A percentile compares a stretch with the other conserved stretches of the same genome.
Conservation (phyloP, 1,140 invertebrate species). For the Caenorhabditis latens region DNA sequence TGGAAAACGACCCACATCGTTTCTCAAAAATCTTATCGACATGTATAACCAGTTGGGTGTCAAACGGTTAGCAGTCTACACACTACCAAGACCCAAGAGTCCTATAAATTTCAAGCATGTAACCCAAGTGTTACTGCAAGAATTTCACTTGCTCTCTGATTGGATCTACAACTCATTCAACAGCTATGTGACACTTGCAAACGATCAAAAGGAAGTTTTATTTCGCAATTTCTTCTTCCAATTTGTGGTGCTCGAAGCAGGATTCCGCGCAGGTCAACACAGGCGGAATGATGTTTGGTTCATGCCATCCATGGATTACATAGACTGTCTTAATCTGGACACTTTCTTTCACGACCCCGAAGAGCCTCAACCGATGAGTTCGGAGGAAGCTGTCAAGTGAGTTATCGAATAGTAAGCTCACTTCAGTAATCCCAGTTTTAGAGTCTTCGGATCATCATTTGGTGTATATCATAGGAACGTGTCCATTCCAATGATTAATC, state of each 20-base stretch:
- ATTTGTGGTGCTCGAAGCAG: background rate
- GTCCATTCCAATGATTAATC: slow-evolving; percentile 3
- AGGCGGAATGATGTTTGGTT: slow-evolving; percentile 15
- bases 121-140: background rate
- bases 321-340: slow-evolving; percentile 30
- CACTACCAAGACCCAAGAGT: background rate
- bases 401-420: background rate
- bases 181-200: background rate
- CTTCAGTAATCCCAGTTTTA: background rate
- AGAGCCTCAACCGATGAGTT: background rate
- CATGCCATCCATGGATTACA: slow-evolving; percentile 47
- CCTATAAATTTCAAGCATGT: background rate
- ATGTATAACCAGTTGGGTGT: background rate
- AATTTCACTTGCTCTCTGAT: background rate
- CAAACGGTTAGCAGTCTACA: background rate
- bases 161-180: background rate
- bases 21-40: background rate
- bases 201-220: background rate
- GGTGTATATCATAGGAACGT: slow-evolving; percentile 40
- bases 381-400: slow-evolving; percentile 35
- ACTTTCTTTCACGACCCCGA: slow-evolving; percentile 34
- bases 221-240: background rate
- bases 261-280: background rate
- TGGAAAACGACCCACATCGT: background rate
- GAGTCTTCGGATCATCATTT: slow-evolving; percentile 47